Evolutionary conservation across 2,888 invertebrate species (phyloP), one percentile per base, ranked within the genome.

Genomic region (Prostheceraeus crozeri): DNA sequence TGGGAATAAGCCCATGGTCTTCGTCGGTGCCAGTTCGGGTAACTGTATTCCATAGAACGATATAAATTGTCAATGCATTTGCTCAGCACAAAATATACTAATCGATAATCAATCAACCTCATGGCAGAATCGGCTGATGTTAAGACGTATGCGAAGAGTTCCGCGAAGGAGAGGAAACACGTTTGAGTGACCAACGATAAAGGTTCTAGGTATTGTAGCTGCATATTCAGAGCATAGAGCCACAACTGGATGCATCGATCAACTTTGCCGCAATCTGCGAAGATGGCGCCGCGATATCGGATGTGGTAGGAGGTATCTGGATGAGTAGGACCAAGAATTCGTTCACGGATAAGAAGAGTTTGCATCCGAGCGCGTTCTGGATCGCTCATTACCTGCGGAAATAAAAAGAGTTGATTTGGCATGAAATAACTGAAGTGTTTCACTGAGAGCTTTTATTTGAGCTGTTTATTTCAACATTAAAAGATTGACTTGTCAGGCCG

Each of bases 291-390:
- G 69, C 89, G 82, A 78, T 89, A 91, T 14, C 93, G 83, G 67
- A 94, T 90, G 78, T 90, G 93, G 79, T 93, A 93, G 70, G 89
- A 88, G 45, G 93, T 93, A 77, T 93, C 91, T 0, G 93, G 91
- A 82, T 94, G 93, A 6, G 89, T 89, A 1, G 91, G 90, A 1
- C 79, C 79, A 80, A 93, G 79, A 68, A 93, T 91, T 69, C 93
- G 80, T 78, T 93, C 91, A 59, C 93, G 81, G 63, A 93, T 88
- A 62, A 93, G 84, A 56, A 94, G 67, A 2, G 81, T 79, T 65
- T 79, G 94, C 90, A 94, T 93, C 69, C 91, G 81, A 87, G 94
- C 89, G 67, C 86, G 88, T 73, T 96, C 94, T 0, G 91, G 90
- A 78, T 94, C 91, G 4, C 88, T 85, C 23, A n/a, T n/a, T n/a